A percentile compares a stretch with the other conserved stretches of the same genome.
Conservation (phyloP, 2,113 vertebrate genomes). For the Ivindomyrus marchei region DNA sequence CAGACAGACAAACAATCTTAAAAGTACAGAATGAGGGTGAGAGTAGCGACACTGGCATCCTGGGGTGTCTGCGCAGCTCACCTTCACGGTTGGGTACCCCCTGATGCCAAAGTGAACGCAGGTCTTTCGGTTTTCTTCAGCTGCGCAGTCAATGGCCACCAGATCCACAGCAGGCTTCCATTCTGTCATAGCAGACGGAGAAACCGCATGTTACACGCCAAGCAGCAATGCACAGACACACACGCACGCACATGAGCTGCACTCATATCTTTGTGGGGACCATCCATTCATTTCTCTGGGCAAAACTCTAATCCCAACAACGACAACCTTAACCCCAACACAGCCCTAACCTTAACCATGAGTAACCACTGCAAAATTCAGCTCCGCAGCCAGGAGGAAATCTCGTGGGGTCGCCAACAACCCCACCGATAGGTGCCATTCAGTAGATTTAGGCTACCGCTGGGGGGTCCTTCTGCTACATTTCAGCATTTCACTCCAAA, state of each 20-base stretch:
- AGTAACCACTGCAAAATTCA: neutral
- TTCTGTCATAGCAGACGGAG: conserved; percentile 41
- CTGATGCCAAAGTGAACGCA: conserved; percentile 47
- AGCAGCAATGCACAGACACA: neutral
- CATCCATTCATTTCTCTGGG: no score
- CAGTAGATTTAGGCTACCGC: neutral
- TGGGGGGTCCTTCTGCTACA: neutral
- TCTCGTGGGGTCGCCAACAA: neutral
- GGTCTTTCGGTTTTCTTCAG: conserved; percentile 36
- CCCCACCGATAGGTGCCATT: neutral
- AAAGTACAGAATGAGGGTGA: neutral
- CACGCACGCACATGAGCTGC: no score
- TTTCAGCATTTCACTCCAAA: neutral
- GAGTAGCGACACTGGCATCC: neutral
- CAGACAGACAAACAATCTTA: neutral
- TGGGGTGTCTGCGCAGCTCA: neutral
- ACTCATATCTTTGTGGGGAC: no score
- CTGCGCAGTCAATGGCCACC: conserved; percentile 60
- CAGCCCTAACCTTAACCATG: no score
- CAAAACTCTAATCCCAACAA: no score
- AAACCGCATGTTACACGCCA: neutral
- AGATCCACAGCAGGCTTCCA: conserved; percentile 64
- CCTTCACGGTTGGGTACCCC: conserved; percentile 61
- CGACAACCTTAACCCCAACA: no score
- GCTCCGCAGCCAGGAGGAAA: neutral